phyloP scores from a whole-genome alignment of 2,113 vertebrate genomes.

The Mobula birostris region DNA sequence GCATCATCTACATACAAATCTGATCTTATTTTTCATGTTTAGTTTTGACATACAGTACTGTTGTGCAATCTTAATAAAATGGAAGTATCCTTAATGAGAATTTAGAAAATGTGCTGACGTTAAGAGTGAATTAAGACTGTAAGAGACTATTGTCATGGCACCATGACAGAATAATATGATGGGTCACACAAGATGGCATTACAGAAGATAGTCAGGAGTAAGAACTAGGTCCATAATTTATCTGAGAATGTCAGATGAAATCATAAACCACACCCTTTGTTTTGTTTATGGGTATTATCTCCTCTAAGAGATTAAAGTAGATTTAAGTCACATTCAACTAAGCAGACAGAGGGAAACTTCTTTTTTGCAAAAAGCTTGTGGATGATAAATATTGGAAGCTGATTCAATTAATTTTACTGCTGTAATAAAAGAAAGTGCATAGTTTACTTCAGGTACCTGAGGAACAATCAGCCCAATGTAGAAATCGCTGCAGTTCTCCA shows the following conservation, averaged over 20 bases:
- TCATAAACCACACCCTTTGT: background rate
- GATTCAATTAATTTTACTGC: background rate
- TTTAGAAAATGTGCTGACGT: background rate
- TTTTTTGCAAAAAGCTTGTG: background rate
- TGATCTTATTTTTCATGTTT: background rate
- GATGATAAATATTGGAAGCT: background rate
- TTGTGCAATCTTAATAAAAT: background rate
- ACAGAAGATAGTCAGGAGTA: conserved; percentile 14
- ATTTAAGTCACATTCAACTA: background rate
- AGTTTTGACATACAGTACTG: background rate
- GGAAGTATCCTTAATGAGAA: background rate
- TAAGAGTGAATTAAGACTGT: background rate
- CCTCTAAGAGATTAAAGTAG: background rate
- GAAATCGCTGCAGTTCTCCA: conserved; percentile 5
- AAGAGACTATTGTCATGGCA: background rate
- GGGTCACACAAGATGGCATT: background rate
- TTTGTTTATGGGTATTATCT: conserved; percentile 12
- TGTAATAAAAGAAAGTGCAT: background rate
- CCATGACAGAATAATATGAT: conserved; percentile 13
- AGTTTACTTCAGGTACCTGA: background rate
- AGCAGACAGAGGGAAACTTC: background rate
- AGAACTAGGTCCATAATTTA: conserved; percentile 2
- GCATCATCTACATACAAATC: background rate
- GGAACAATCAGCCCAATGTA: background rate
- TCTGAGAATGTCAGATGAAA: background rate